Percentiles rank a stretch among this genome's conserved stretches.
Conservation (phyloP, 2,888 invertebrate species). For the Pseudolycoriella hygida region DNA sequence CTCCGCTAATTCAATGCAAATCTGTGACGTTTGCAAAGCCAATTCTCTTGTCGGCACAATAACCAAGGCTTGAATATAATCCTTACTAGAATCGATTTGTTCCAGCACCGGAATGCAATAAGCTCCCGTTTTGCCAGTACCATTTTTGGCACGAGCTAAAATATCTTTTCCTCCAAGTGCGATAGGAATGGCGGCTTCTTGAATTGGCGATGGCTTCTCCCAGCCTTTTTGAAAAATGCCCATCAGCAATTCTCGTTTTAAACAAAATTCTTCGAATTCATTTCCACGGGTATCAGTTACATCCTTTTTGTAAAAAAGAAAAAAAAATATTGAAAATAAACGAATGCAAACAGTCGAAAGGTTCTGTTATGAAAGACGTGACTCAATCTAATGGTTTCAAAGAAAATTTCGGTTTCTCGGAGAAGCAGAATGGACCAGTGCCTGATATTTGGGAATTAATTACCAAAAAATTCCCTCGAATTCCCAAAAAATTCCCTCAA, state of each 20-base stretch:
- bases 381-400: no score
- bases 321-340: conserved; percentile 4
- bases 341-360: no score
- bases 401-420: no score
- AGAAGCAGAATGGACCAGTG: no score
- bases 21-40: conserved; percentile 98
- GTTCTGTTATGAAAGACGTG: no score
- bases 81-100: conserved; percentile 76
- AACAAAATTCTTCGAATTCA: conserved; percentile 98
- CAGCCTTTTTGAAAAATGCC: conserved; percentile 99
- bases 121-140: conserved; percentile 98
- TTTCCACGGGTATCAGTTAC: conserved; percentile 98
- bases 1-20: conserved; percentile 96
- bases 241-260: conserved; percentile 94
- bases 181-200: conserved; percentile 97
- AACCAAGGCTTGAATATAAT: conserved; percentile 92
- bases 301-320: conserved; percentile 46
- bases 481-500: no score
- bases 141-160: conserved; percentile 97
- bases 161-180: conserved; percentile 96
- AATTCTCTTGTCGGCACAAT: conserved; percentile 98
- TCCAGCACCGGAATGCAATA: conserved; percentile 98
- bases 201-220: conserved; percentile 99
- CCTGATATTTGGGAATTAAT: no score
- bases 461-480: no score